Conservation (phyloP, 1,140 invertebrate species). For the Drosophila lacertosa region DNA sequence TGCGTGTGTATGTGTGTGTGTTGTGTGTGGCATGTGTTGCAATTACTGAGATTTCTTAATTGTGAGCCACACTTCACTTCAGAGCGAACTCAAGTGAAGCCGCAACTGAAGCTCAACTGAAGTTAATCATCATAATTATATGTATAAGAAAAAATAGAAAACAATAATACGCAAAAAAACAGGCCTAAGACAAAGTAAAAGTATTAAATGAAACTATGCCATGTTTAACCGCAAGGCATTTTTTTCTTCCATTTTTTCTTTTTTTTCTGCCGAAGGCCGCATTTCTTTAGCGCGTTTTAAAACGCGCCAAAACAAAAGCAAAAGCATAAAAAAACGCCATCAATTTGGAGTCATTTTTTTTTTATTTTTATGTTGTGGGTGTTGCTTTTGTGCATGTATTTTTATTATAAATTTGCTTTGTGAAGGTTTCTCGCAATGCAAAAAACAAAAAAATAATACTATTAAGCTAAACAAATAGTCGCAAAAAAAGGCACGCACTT, state of each 20-base stretch:
- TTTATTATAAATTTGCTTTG: constrained; percentile 24
- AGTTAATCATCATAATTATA: constrained; percentile 52
- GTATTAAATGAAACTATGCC: constrained; percentile 37
- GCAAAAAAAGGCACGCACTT: constrained; percentile 47
- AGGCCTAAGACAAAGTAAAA: constrained; percentile 46
- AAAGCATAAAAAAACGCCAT: constrained; percentile 18
- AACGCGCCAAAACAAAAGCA: constrained; percentile 30
- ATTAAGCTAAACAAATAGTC: constrained; percentile 44
- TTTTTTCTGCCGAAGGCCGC: constrained; percentile 22
- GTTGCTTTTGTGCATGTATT: constrained; percentile 23
- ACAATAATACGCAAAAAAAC: constrained; percentile 19
- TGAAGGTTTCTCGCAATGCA: constrained; percentile 32
- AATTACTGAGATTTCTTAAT: constrained; percentile 53
- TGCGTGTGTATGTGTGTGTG: constrained; percentile 5
- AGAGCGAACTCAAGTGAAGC: constrained; percentile 17
- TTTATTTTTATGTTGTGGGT: constrained; percentile 26
- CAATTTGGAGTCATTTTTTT: constrained; percentile 26
- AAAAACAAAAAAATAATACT: constrained; percentile 21
- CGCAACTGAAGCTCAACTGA: constrained; percentile 14
- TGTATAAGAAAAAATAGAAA: constrained; percentile 16
- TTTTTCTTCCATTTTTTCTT: neutral
- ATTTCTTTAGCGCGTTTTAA: constrained; percentile 40
- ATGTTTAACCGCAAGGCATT: constrained; percentile 44
- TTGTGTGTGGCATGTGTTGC: constrained; percentile 17
- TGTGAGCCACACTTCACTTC: constrained; percentile 46